Evolutionary conservation across 2,113 vertebrate genomes (phyloP).

Genomic region (Grammatotria lemairii): DNA sequence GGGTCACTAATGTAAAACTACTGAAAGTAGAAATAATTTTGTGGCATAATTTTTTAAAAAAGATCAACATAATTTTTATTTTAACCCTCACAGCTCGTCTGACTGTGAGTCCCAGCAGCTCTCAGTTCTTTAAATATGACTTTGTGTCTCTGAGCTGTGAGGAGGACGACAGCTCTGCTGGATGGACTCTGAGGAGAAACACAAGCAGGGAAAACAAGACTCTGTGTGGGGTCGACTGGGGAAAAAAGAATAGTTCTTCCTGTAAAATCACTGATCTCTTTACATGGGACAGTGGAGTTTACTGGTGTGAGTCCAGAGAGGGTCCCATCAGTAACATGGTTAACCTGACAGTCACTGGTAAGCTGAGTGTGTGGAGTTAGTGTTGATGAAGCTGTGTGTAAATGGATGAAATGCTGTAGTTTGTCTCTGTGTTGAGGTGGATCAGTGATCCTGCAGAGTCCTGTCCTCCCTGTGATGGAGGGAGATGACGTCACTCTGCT

Average conservation of each 20-base stretch:
- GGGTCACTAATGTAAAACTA: neutral
- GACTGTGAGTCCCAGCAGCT: neutral
- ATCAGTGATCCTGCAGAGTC: neutral
- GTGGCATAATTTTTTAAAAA: neutral
- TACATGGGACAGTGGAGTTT: no score
- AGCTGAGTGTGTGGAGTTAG: no score
- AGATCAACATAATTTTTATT: neutral
- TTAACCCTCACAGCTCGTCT: neutral
- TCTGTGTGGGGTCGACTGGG: neutral
- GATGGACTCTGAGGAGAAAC: neutral
- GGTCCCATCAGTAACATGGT: no score
- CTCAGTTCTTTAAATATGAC: accelerated
- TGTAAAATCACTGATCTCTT: neutral
- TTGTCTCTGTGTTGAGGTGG: neutral
- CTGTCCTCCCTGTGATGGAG: neutral
- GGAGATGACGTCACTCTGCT: neutral
- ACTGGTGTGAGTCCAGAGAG: no score
- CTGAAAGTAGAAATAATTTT: neutral
- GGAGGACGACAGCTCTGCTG: neutral
- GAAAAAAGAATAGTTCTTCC: neutral
- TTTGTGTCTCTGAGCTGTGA: neutral
- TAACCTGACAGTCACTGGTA: no score
- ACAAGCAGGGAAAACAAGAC: accelerated
- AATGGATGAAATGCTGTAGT: no score
- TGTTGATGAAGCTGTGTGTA: no score